A percentile compares a stretch with the other conserved stretches of the same genome.
phyloP scores from a whole-genome alignment of 2,888 invertebrate species.

The Athalia circularis region DNA sequence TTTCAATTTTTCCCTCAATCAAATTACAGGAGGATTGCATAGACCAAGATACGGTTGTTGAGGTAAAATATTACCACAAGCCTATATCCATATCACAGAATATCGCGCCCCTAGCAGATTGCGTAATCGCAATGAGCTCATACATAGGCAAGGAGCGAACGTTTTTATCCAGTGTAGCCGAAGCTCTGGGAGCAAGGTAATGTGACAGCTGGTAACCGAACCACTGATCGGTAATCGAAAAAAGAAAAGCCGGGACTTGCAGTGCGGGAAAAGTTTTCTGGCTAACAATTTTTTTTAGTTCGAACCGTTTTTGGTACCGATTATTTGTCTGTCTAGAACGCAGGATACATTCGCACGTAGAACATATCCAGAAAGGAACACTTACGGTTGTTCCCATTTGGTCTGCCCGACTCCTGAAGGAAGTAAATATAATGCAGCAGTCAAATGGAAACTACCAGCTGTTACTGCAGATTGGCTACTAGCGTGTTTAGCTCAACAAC shows the following conservation, averaged over 20 bases:
- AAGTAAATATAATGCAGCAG: constrained; percentile 88
- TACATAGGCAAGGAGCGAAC: constrained; percentile 84
- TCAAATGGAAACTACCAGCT: constrained; percentile 91
- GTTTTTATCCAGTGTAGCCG: constrained; percentile 83
- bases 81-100: constrained; percentile 77
- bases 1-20: too few relatives aligned
- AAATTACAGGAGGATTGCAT: constrained; percentile 80
- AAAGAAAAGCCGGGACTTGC: not conserved
- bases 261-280: not conserved
- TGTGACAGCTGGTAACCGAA: constrained; percentile 60
- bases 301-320: not conserved
- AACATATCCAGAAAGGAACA: constrained; percentile 72
- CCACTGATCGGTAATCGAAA: too few relatives aligned
- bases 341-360: constrained; percentile 83
- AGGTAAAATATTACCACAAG: constrained; percentile 83
- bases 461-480: constrained; percentile 87
- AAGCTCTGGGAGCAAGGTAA: constrained; percentile 83
- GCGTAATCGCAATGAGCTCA: constrained; percentile 87
- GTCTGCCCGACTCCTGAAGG: constrained; percentile 84
- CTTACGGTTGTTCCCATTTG: constrained; percentile 86
- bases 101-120: constrained; percentile 78
- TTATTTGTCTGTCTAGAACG: constrained; percentile 69
- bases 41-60: constrained; percentile 77
- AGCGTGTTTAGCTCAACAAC: constrained; percentile 79
- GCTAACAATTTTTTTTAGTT: constrained; percentile 47